These are phyloP conservation scores for Ariolimax columbianus DNA, from an alignment of 2,888 invertebrate species.

Conservation along the genomic window DNA sequence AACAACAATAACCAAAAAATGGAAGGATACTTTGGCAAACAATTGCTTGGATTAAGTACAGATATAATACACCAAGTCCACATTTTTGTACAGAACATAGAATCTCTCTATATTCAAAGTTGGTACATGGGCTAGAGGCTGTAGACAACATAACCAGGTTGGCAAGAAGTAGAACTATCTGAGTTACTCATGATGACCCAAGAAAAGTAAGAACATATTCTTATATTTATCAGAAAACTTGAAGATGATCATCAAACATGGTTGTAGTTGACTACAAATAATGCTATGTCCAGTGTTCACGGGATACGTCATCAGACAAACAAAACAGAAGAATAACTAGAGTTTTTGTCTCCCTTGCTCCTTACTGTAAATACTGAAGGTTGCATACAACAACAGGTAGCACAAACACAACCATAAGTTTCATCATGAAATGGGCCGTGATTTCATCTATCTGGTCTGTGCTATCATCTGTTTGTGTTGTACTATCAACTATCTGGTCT, in stretches of 20 bases:
- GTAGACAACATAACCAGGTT: not conserved
- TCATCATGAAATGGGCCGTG: too few species aligned
- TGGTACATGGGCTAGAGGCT: not conserved
- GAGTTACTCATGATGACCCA: not conserved
- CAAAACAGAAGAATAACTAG: too few species aligned
- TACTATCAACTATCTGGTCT: too few species aligned
- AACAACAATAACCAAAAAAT: not conserved
- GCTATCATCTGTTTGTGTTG: too few species aligned
- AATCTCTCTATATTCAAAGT: not conserved
- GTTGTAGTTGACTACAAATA: not conserved
- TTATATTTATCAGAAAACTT: not conserved
- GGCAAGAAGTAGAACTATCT: not conserved
- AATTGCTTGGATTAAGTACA: slow-evolving; percentile 18
- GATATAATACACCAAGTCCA: not conserved
- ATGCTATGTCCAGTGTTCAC: too few species aligned
- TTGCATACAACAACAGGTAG: too few species aligned
- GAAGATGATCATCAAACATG: not conserved
- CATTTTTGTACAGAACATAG: not conserved
- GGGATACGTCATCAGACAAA: too few species aligned
- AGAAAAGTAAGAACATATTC: not conserved
- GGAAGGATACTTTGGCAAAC: not conserved
- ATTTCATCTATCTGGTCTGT: too few species aligned
- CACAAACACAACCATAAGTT: too few species aligned
- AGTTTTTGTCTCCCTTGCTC: not conserved
- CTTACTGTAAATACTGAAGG: not conserved